Base-by-base conservation (phyloP, 2,113 vertebrate species). In the Recurvirostra avosetta region DNA sequence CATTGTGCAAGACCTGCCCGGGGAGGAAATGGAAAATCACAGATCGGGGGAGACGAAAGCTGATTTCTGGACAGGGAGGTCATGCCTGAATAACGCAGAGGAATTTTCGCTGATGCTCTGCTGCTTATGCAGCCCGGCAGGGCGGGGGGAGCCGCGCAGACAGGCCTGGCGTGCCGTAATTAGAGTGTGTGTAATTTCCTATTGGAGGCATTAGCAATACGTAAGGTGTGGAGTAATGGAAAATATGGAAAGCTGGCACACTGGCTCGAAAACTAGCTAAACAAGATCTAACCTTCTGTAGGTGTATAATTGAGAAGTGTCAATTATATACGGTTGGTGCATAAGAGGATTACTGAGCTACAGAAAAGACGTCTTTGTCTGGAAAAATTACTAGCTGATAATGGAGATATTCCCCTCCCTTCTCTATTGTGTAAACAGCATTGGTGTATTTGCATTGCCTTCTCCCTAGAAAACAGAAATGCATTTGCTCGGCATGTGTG, bases 331-430 rank as follows among this genome's bases (percentile, higher is more conserved):
- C 0, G 32, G 80, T 5, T 15, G 30, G 68, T n/a, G 73, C 66
- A 11, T 40, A 18, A 81, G 67, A 30, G 66, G 88, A 78, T 92
- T 50, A 29, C 43, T 49, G 92, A 12, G 12, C 75, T 36, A 15
- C 68, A 74, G 83, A 93, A 92, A 90, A 76, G 94, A 5, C 41
- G 38, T 30, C 89, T 93, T 88, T 96, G 93, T 95, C 78, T 79
- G 91, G 50, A 86, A 84, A 47, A 63, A 47, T 11, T 34, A 3
- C 63, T 55, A 12, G 59, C 1, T 78, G 90, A 55, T 49, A 73
- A 34, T 25, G 52, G 72, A 85, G 88, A 38, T 21, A 50, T 30
- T 80, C 72, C 74, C 82, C 56, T 90, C 82, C 73, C 66, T 77
- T 49, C 63, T 16, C 9, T 8, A 5, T 62, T 90, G 80, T 67